A percentile compares a stretch with the other conserved stretches of the same genome.
Conservation (phyloP, 2,797 vertebrate species). For the Acrossocheilus fasciatus region DNA sequence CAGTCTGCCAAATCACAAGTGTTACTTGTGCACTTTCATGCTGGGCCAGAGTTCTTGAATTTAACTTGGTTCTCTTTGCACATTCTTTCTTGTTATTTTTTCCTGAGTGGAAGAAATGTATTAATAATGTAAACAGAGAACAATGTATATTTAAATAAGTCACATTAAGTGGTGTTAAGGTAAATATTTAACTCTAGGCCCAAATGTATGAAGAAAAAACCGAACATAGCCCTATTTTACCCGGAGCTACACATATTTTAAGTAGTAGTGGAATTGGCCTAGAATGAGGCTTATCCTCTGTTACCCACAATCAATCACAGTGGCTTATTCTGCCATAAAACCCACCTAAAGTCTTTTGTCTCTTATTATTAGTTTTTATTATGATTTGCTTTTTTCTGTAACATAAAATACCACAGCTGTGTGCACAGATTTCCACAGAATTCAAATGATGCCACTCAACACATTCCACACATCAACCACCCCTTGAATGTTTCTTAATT, state of each 20-base stretch:
- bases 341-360: constrained; percentile 24
- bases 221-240: not conserved
- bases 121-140: constrained; percentile 25
- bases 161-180: not conserved
- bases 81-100: constrained; percentile 1
- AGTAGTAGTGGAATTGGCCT: constrained; percentile 29
- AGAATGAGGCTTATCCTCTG: constrained; percentile 30
- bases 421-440: not conserved
- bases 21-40: not conserved
- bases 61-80: not conserved
- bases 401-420: not conserved
- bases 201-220: not conserved
- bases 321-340: constrained; percentile 26
- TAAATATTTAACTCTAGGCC: constrained; percentile 25
- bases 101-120: not conserved
- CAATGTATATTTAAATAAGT: constrained; percentile 13
- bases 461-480: not conserved
- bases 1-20: not conserved
- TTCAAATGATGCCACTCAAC: not conserved
- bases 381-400: not conserved
- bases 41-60: too few relatives aligned
- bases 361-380: not conserved
- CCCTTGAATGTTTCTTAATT: not conserved
- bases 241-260: constrained; percentile 18
- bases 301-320: constrained; percentile 31